Evolutionary conservation across 2,113 vertebrate species (phyloP), one percentile per base, ranked within the genome.

Genomic region (Menidia beryllina): DNA sequence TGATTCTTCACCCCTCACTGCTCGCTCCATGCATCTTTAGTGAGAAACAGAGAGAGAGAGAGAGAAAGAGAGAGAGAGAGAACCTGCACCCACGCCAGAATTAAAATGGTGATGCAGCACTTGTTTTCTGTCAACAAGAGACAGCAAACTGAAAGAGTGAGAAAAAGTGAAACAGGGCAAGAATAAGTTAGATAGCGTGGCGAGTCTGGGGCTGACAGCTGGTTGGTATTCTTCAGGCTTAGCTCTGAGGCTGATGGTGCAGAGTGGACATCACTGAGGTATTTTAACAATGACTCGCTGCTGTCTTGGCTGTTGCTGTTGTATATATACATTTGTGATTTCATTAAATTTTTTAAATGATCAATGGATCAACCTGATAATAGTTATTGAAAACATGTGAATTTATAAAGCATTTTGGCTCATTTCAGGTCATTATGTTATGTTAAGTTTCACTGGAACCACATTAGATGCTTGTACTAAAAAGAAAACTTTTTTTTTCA

Each of bases 151-250:
- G 62, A 81, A 59, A 72, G 26, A 77, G 36, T 75, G 43, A 49
- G 65, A 51, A 39, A 79, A 34, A 41, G 62, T 11, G 58, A 47
- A 77, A 75, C 23, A 45, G 39, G 43, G 53, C 19, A 19, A 45
- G 41, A 45, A 45, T 5, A 45, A 21, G 38, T 5, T 10, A 15
- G 47, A 76, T 23, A 57, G 52, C 64, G 34, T 39, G 43, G 34
- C 27, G 71, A 72, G 61, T 34, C 36, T 6, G 63, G 53, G 67
- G 23, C 61, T 65, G 69, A 84, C 68, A 79, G 82, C 83, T 91
- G 85, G 84, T 92, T 91, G 85, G 70, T 91, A 92, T 92, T 91
- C 91, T 76, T 77, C 69, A 82, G 87, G 83, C 80, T 85, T 85
- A 81, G 77, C 83, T 72, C 26, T 68, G 80, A 88, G 82, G 87